Conservation (phyloP, 2,888 invertebrate species). For the Auanema freiburgensis region DNA sequence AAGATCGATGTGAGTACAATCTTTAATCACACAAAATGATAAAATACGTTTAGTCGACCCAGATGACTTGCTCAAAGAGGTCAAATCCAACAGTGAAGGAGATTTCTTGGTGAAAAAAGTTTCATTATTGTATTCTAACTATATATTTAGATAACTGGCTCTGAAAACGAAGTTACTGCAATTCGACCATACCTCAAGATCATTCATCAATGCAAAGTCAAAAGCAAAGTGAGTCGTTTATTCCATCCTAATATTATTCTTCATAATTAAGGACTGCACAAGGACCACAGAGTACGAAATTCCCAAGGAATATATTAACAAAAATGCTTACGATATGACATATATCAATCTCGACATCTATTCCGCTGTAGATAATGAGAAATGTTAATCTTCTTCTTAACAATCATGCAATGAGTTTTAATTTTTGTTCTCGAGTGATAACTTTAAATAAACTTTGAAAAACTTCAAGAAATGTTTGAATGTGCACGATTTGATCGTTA, state of each 20-base stretch:
- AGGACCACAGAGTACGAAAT: slow-evolving; percentile 22
- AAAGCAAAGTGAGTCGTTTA: slow-evolving; percentile 3
- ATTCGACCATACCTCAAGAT: slow-evolving; percentile 17
- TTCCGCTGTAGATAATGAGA: slow-evolving; percentile 34
- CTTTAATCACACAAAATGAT: not conserved
- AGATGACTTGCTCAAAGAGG: slow-evolving; percentile 37
- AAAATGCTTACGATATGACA: slow-evolving; percentile 40
- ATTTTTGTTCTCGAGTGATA: no score
- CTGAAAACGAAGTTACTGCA: slow-evolving; percentile 10
- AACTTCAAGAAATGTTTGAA: no score
- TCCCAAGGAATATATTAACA: slow-evolving; percentile 36
- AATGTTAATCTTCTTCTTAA: slow-evolving; percentile 17
- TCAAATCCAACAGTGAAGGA: slow-evolving; percentile 45
- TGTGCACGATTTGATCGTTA: no score
- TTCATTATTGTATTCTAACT: not conserved
- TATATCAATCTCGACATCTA: slow-evolving; percentile 38
- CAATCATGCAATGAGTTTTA: no score
- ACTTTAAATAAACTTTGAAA: no score
- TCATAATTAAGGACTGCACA: slow-evolving; percentile 20
- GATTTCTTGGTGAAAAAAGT: slow-evolving; percentile 28
- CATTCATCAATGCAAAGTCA: slow-evolving; percentile 18
- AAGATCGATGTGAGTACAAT: slow-evolving; percentile 41
- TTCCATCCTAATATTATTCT: not conserved
- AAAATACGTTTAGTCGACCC: slow-evolving; percentile 41
- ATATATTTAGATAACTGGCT: slow-evolving; percentile 27